Evolutionary conservation across 2,888 invertebrate species (phyloP), one percentile per base, ranked within the genome.

Genomic region (Zeuzera pyrina): DNA sequence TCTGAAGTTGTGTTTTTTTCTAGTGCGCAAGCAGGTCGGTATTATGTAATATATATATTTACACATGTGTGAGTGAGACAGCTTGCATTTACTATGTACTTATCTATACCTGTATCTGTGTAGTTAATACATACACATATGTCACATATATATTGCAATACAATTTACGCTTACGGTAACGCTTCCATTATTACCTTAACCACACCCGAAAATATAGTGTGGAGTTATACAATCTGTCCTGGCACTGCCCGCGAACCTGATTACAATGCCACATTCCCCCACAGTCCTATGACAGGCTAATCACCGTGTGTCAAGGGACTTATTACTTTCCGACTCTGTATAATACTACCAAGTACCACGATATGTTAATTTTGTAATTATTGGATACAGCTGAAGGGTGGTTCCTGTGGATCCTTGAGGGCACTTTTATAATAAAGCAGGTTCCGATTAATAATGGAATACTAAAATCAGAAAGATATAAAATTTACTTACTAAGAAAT

Each of bases 251-350:
- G 50, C 43, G 48, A 57, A 56, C 49, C 50, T 56, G 60, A 67
- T 67, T 65, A 70, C 65, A 64, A 64, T 63, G 56, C 52, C 45
- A 53, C 45, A 49, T 45, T 55, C 53, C 52, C 52, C 51, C 34
- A 39, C 45, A 50, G 46, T 40, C 48, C 58, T 57, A 57, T 68
- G 72, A 72, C 71, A 68, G 66, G 49, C 66, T 71, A 71, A 76
- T 72, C 69, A 73, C 56, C 47, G 53, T 50, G 47, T 58, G 62
- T 60, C 68, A 58, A 45, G 57, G 59, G 59, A 58, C 57, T 54
- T 53, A 54, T 60, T 61, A 57, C 53, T 52, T 56, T 54, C 53
- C 56, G 49, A 51, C 49, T 47, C 49, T 45, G 42, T 32, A n/a
- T n/a, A n/a, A n/a, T n/a, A 38, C 31, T 25, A 38, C 34, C 38